Base-by-base conservation (phyloP, 2,797 vertebrate genomes). In the Lacerta viridis region DNA sequence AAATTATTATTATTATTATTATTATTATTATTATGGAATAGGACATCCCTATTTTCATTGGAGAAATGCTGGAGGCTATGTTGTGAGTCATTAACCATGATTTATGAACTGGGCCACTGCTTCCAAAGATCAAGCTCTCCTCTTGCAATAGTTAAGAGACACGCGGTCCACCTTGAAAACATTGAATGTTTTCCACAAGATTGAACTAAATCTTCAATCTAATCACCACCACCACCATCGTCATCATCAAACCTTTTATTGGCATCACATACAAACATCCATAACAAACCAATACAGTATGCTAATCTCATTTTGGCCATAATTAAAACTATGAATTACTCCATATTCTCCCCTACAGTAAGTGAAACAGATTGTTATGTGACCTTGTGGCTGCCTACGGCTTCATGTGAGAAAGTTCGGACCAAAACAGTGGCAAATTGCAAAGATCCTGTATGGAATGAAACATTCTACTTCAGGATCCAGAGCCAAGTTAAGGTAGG, bases 371-470 rank as follows among this genome's bases (percentile, higher is more conserved):
- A 98, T 90, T 97, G 96, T 86, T 98, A 97, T 0, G 97, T 98
- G 84, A 97, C 94, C 50, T 95, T 98, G 79, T 96, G 94, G 92
- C 95, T 98, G 43, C 98, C 98, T 55, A 97, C 98, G 0, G 96
- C 98, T 85, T 97, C 97, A 5, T 92, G 92, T 10, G 94, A 96
- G 85, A 96, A 94, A 64, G 76, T 93, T 83, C 96, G 91, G 71
- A 98, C 98, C 23, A 96, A 94, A 93, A 96, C 96, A 23, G 94
- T 98, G 74, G 41, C 94, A 84, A 97, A 98, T 92, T 97, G 90
- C 80, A 92, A 92, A 86, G 95, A 95, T 78, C 98, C 98, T 0
- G 92, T 96, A 71, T 98, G 98, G 98, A 97, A 98, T 25, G 97
- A 98, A 95, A 96, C 87, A 7, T 98, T 98, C 90, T 95, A 80